Conservation (phyloP, 1,140 invertebrate genomes). For the Ips typographus region DNA sequence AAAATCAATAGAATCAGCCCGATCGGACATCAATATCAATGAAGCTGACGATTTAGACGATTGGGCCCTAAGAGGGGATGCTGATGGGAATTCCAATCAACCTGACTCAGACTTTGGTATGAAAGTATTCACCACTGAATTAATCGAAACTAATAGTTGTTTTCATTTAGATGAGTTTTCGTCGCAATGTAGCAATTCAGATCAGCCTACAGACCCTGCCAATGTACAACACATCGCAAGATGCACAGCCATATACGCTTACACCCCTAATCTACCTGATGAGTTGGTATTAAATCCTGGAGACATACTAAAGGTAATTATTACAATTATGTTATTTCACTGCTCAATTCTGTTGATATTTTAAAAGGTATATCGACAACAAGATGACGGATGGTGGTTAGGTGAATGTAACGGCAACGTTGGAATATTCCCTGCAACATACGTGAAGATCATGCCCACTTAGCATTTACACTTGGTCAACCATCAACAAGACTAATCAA, state of each 20-base stretch:
- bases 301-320: conserved; percentile 66
- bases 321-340: too few relatives aligned
- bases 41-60: conserved; percentile 61
- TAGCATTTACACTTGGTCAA: conserved; percentile 3
- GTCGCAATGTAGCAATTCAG: conserved; percentile 65
- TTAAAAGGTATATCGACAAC: conserved; percentile 83
- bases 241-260: conserved; percentile 85
- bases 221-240: conserved; percentile 57
- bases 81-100: conserved; percentile 80
- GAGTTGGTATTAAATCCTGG: conserved; percentile 83
- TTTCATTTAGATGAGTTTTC: conserved; percentile 69
- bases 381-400: conserved; percentile 94
- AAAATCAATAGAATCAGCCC: conserved; percentile 51
- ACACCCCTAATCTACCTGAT: conserved; percentile 84
- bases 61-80: conserved; percentile 75
- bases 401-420: conserved; percentile 82
- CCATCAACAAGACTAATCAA: too few relatives aligned
- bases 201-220: conserved; percentile 50
- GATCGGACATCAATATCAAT: conserved; percentile 48
- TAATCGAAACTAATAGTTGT: background rate
- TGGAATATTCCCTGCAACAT: conserved; percentile 91
- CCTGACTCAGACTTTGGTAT: conserved; percentile 76
- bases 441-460: conserved; percentile 66
- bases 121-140: background rate
- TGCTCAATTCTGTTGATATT: background rate